Conservation (phyloP, 2,113 vertebrate species). For the Anguilla japonica region DNA sequence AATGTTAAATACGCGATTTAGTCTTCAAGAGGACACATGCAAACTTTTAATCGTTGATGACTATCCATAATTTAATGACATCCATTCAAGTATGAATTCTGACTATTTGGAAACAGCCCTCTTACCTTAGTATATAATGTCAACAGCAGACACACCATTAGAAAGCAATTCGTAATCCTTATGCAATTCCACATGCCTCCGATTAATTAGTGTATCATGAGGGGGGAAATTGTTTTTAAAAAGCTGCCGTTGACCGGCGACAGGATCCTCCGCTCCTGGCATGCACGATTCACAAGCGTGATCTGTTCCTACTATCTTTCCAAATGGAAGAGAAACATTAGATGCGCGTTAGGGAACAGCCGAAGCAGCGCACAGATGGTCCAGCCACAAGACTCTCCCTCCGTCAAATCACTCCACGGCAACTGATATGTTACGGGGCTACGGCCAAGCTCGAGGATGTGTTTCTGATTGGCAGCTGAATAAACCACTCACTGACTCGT, state of each 20-base stretch:
- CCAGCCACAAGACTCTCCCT: slow-evolving; percentile 47
- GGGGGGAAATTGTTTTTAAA: slow-evolving; percentile 37
- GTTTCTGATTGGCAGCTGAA: slow-evolving; percentile 45
- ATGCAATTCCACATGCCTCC: slow-evolving; percentile 71
- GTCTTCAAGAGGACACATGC: not conserved
- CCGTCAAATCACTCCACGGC: slow-evolving; percentile 52
- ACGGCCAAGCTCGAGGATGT: slow-evolving; percentile 29
- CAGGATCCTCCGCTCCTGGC: slow-evolving; percentile 44
- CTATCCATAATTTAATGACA: not conserved
- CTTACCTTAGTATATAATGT: slow-evolving; percentile 68
- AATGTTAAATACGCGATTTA: not conserved
- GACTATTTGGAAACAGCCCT: slow-evolving; percentile 17
- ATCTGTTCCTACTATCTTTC: slow-evolving; percentile 32
- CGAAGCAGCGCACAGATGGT: slow-evolving; percentile 46
- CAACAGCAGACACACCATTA: slow-evolving; percentile 57
- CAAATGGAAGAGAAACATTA: slow-evolving; percentile 38
- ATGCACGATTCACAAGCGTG: slow-evolving; percentile 35
- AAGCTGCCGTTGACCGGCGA: slow-evolving; percentile 34
- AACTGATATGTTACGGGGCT: slow-evolving; percentile 44
- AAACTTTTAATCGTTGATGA: not conserved
- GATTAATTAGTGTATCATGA: slow-evolving; percentile 55
- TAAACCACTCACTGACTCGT: slow-evolving; percentile 49
- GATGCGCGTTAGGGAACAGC: slow-evolving; percentile 27
- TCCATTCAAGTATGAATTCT: slow-evolving; percentile 1
- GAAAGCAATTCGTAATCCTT: slow-evolving; percentile 53